A percentile compares a stretch with the other conserved stretches of the same genome.
phyloP scores from a whole-genome alignment of 2,888 invertebrate species.

The Pammene aurita region DNA sequence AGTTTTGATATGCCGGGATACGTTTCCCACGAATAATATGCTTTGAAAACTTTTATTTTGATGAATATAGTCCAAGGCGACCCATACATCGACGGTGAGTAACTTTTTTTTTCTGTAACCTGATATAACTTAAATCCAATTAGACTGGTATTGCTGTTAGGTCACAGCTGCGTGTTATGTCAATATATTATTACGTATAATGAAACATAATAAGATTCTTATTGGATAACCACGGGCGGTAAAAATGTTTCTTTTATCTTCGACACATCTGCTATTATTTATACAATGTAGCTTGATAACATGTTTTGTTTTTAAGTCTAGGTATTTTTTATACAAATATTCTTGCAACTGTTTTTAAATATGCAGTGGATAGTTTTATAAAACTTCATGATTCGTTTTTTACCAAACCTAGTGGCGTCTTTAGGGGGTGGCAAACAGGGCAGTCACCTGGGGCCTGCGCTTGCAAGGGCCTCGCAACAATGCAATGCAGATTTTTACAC shows the following conservation, averaged over 20 bases:
- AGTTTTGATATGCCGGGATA: conserved; percentile 42
- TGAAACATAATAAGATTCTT: conserved; percentile 45
- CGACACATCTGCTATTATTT: conserved; percentile 20
- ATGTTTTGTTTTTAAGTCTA: conserved; percentile 17
- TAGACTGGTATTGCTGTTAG: conserved; percentile 42
- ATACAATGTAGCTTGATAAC: conserved; percentile 22
- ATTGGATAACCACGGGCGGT: conserved; percentile 43
- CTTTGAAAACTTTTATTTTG: conserved; percentile 44
- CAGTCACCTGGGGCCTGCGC: too few relatives aligned
- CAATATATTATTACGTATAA: conserved; percentile 40
- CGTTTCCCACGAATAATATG: conserved; percentile 41
- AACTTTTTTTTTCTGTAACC: conserved; percentile 39
- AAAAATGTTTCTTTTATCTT: conserved; percentile 28
- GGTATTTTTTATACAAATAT: background rate
- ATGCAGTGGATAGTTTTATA: too few relatives aligned
- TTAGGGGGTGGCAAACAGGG: too few relatives aligned
- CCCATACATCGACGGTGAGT: conserved; percentile 44
- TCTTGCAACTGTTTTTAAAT: background rate
- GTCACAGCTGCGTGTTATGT: conserved; percentile 43
- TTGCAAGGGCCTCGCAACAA: too few relatives aligned
- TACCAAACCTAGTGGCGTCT: background rate
- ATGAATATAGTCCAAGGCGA: conserved; percentile 44
- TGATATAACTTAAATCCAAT: conserved; percentile 42
- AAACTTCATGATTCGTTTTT: background rate
- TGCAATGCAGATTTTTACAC: too few relatives aligned